phyloP scores from a whole-genome alignment of 1,140 invertebrate genomes.

The Microplitis demolitor region DNA sequence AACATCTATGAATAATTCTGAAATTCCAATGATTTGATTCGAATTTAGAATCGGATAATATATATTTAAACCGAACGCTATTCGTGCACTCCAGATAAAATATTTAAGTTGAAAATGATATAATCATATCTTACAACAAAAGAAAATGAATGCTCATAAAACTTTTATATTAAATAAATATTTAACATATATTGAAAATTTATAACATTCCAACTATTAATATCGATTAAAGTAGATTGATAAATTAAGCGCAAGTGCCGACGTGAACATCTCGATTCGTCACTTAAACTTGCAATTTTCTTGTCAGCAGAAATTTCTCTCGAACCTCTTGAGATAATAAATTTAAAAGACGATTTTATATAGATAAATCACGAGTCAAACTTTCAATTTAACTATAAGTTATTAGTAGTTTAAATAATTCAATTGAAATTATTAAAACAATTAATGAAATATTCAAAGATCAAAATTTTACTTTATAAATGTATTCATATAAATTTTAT shows the following conservation, averaged over 20 bases:
- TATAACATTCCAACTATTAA: background rate
- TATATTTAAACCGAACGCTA: too few relatives aligned
- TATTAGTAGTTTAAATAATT: background rate
- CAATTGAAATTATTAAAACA: background rate
- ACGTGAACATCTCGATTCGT: background rate
- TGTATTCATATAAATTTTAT: background rate
- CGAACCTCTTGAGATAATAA: background rate
- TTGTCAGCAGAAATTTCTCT: background rate
- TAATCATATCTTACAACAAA: too few relatives aligned
- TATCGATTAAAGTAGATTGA: background rate
- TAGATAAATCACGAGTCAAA: background rate
- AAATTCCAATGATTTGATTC: too few relatives aligned
- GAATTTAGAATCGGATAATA: too few relatives aligned
- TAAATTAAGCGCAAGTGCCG: background rate
- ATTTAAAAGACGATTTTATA: conserved; percentile 6
- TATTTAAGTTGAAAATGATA: too few relatives aligned
- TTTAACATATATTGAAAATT: background rate
- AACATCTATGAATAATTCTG: too few relatives aligned
- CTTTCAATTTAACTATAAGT: background rate
- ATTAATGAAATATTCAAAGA: background rate
- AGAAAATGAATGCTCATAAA: too few relatives aligned
- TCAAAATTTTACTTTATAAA: too few relatives aligned
- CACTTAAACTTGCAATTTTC: background rate
- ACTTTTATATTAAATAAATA: too few relatives aligned
- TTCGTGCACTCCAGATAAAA: too few relatives aligned